These are phyloP conservation scores for Garra rufa DNA, from an alignment of 2,113 vertebrate species.

Conservation along the genomic window DNA sequence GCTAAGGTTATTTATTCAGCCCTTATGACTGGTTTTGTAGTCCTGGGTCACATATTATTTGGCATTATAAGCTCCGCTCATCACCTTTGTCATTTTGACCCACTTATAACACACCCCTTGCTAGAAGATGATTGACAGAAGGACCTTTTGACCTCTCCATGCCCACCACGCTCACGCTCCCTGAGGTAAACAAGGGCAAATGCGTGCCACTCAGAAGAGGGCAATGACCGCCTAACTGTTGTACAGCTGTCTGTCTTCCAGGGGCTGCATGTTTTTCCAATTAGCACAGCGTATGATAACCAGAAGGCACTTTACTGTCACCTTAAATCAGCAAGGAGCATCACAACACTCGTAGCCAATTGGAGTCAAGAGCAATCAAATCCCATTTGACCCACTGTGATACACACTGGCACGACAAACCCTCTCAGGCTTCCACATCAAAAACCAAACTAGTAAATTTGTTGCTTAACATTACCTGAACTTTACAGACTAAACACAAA, in stretches of 20 bases:
- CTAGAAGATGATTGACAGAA: not conserved
- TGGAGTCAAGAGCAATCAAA: constrained; percentile 11
- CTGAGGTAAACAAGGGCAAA: constrained; percentile 4
- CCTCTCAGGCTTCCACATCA: not conserved
- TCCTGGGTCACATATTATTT: no score
- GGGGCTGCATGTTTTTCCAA: constrained; percentile 3
- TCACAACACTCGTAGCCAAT: not conserved
- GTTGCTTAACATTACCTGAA: constrained; percentile 3
- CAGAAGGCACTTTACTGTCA: constrained; percentile 23
- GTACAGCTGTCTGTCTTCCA: not conserved
- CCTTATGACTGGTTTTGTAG: no score
- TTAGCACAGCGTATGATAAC: constrained; percentile 12
- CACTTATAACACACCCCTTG: not conserved
- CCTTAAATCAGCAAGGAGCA: constrained; percentile 23
- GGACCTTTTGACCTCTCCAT: constrained; percentile 28
- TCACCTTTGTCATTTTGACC: constrained; percentile 6
- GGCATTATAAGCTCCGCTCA: not conserved
- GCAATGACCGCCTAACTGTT: not conserved
- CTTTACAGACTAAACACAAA: constrained; percentile 26
- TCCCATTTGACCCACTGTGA: not conserved
- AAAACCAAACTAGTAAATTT: not conserved
- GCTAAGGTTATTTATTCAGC: no score
- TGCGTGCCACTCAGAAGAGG: not conserved
- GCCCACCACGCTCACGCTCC: not conserved
- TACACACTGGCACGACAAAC: not conserved